Evolutionary conservation across 2,113 vertebrate species (phyloP).

Genomic region (Garra rufa): DNA sequence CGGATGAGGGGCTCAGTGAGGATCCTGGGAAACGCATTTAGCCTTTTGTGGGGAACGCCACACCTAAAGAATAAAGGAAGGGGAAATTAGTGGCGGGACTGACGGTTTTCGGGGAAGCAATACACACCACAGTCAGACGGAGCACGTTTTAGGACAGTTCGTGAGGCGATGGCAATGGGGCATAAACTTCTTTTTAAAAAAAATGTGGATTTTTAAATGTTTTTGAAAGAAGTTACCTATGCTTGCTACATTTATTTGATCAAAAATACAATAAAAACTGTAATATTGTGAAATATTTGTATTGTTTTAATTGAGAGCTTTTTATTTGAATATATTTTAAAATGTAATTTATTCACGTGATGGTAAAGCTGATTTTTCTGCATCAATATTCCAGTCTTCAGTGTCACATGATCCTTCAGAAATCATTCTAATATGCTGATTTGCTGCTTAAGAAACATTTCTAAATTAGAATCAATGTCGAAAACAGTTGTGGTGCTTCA

Average conservation of each 20-base stretch:
- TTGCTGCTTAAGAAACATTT: too few relatives aligned
- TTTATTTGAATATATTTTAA: too few relatives aligned
- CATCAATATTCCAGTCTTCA: neutral
- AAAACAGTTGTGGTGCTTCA: too few relatives aligned
- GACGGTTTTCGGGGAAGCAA: slow-evolving; percentile 47
- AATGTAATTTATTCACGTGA: too few relatives aligned
- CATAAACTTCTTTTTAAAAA: too few relatives aligned
- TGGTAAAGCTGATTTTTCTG: too few relatives aligned
- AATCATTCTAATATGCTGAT: neutral
- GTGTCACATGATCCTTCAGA: neutral
- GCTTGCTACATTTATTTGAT: too few relatives aligned
- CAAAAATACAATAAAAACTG: too few relatives aligned
- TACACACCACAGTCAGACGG: slow-evolving; percentile 48
- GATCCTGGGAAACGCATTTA: slow-evolving; percentile 89
- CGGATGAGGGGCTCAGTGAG: slow-evolving; percentile 89
- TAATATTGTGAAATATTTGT: too few relatives aligned
- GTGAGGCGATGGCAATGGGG: slow-evolving; percentile 1
- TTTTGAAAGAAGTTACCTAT: neutral
- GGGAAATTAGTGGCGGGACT: slow-evolving; percentile 85
- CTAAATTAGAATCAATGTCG: too few relatives aligned
- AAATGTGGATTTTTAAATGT: neutral
- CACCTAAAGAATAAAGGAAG: slow-evolving; percentile 93
- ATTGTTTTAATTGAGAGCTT: too few relatives aligned
- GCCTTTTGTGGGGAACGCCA: slow-evolving; percentile 93
- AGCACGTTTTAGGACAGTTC: slow-evolving; percentile 51